Base-by-base conservation (phyloP, 2,888 invertebrate genomes). In the Camponotus fellah region DNA sequence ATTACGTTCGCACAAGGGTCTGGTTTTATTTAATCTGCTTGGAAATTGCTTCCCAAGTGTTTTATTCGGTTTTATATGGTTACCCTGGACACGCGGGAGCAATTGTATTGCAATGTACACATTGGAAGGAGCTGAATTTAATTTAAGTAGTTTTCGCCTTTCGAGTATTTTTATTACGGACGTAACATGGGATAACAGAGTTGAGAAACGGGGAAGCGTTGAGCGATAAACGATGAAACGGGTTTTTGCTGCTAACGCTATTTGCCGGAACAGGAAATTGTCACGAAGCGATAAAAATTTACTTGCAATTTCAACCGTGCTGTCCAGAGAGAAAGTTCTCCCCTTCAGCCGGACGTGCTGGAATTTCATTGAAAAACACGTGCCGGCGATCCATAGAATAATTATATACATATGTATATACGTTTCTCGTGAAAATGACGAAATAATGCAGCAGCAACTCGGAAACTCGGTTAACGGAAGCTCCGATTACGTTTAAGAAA, bases 111-210 rank as follows among this genome's bases (percentile, higher is more conserved):
- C 60, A 46, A 80, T 26, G 74, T 80, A 71, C 43, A 72, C 79
- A 79, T 32, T 58, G 58, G 72, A 9, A 37, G 37, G 21, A 37
- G 40, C 8, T 80, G 46, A 46, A 80, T 72, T 80, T 80, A 80
- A 80, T 80, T 72, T 60, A 72, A 80, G 74, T 72, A 72, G 34
- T 80, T 72, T 34, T 21, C 40, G 53, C 12, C n/a, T 21, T 58
- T 60, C 74, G 37, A 80, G 60, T 80, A 80, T 80, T 80, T 79
- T 72, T 80, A 80, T 77, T 56, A 60, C 60, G 34, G 46, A 26
- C 26, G 58, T 26, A 80, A 72, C 21, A 43, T 32, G 37, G 43
- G 32, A 58, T 69, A 58, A 69, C 9, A 6, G 77, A 26, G 21
- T 5, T n/a, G 26, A 32, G 34, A 3, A 8, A 12, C 43, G n/a